Evolutionary conservation across 2,113 vertebrate genomes (phyloP), one percentile per base, ranked within the genome.

Genomic region (Hirundichthys speculiger): DNA sequence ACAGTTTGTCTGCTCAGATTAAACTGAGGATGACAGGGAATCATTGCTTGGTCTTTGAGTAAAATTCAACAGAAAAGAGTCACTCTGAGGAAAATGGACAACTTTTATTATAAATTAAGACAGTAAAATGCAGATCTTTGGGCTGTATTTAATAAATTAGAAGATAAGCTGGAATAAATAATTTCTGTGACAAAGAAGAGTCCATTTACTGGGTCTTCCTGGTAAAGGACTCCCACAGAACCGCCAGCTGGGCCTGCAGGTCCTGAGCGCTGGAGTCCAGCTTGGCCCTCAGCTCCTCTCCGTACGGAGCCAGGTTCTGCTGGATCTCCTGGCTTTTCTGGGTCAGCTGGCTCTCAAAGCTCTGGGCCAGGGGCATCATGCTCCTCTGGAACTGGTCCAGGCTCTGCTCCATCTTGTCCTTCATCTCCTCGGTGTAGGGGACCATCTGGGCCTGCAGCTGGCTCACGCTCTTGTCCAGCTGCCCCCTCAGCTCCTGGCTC

Each of bases 341-440:
- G 25, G 47, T 71, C 41, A 89, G 16, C 77, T 83, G 73, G 51
- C 57, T 13, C 73, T 92, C 72, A 2, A 92, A 84, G 60, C 55
- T 69, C 48, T 88, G 75, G 16, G 86, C 30, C 69, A 92, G 64
- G 45, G 91, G 88, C 9, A 79, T 38, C 34, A 92, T 19, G 42
- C 19, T 88, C 51, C 21, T 66, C 73, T 90, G 90, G 47, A 93
- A 90, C 22, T 91, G 80, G 15, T 88, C 71, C 34, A 88, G 5
- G 13, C 74, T 84, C 62, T 83, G 60, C 25, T 83, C 76, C 58
- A 90, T 57, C 70, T 77, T 89, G 64, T 82, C 6, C 59, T 55
- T 88, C 25, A 91, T 56, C 7, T 83, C 76, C 18, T 76, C 52
- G 0, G 75, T 30, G 53, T 77, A 76, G 13, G 84, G 82, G 2